phyloP scores from a whole-genome alignment of 2,797 vertebrate species.

The Dipus sagitta region DNA sequence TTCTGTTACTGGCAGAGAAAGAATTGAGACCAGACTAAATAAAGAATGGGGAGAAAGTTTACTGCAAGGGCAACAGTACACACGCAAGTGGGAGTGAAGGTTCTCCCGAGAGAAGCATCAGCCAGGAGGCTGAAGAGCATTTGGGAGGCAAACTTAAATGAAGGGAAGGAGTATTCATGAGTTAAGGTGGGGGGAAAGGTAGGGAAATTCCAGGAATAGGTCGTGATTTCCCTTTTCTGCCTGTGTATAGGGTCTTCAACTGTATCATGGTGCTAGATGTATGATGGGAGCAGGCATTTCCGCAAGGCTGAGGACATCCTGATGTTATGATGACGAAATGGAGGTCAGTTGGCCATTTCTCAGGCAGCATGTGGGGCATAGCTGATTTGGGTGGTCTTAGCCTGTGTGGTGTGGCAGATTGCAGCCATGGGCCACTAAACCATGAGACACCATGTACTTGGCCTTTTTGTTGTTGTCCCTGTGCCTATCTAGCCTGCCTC shows the following conservation, averaged over 20 bases:
- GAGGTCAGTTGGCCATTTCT: neutral
- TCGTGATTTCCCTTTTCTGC: neutral
- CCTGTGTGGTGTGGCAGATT: neutral
- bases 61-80: neutral
- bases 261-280: neutral
- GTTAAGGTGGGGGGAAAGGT: neutral
- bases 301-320: neutral
- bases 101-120: neutral
- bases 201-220: neutral
- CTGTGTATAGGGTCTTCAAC: neutral
- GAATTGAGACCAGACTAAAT: neutral
- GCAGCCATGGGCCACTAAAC: neutral
- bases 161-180: neutral
- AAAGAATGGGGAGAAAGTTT: neutral
- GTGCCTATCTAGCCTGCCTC: neutral
- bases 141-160: neutral
- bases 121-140: neutral
- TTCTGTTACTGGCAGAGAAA: neutral
- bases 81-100: neutral
- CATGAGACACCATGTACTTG: too few species aligned
- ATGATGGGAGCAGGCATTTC: neutral
- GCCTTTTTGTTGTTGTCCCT: too few species aligned
- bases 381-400: neutral
- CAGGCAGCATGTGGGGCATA: neutral
- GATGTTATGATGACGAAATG: rapidly evolving